These are phyloP conservation scores for Helicoverpa assulta DNA, from an alignment of 2,888 invertebrate species.

Conservation along the genomic window DNA sequence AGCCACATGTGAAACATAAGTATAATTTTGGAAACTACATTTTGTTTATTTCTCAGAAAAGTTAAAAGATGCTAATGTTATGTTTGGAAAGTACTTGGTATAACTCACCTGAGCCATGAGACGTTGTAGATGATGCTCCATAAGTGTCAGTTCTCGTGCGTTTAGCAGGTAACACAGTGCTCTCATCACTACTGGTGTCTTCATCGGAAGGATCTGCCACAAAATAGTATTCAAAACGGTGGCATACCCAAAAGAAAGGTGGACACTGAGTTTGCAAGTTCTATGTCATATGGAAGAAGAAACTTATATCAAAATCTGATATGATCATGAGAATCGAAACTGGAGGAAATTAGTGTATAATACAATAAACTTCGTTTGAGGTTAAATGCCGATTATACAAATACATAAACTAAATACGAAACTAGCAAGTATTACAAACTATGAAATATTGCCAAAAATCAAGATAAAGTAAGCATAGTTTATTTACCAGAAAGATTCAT, in stretches of 20 bases:
- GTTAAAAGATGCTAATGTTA: too few relatives aligned
- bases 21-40: too few relatives aligned
- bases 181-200: slow-evolving; percentile 83
- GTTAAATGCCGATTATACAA: slow-evolving; percentile 58
- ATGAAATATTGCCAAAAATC: too few relatives aligned
- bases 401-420: neutral
- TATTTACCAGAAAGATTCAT: slow-evolving; percentile 74
- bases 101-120: slow-evolving; percentile 81
- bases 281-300: too few relatives aligned
- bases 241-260: too few relatives aligned
- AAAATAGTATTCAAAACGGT: neutral
- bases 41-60: too few relatives aligned
- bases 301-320: too few relatives aligned
- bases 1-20: too few relatives aligned
- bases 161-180: slow-evolving; percentile 74
- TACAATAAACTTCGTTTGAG: slow-evolving; percentile 34
- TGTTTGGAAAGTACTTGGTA: too few relatives aligned
- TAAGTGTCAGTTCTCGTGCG: slow-evolving; percentile 79
- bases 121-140: slow-evolving; percentile 85
- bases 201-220: slow-evolving; percentile 78
- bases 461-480: neutral
- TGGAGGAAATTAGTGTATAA: neutral
- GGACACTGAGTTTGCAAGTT: too few relatives aligned
- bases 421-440: neutral
- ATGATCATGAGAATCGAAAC: neutral